Conservation (phyloP, 2,797 vertebrate genomes). For the Tarsius wallacei region DNA sequence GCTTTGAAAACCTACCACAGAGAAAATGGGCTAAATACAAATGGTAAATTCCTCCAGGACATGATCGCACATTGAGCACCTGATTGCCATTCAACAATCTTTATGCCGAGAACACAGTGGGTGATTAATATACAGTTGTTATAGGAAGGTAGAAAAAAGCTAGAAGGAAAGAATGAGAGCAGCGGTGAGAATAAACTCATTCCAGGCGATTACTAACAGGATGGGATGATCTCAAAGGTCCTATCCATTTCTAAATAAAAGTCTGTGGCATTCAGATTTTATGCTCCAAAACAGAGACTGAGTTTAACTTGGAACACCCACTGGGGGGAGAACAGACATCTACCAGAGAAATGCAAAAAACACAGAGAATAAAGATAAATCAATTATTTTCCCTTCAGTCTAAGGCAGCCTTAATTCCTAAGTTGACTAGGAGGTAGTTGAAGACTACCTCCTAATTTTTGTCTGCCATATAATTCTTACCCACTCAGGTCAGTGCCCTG, state of each 20-base stretch:
- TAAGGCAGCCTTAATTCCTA: conserved; percentile 26
- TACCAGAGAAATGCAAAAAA: not conserved
- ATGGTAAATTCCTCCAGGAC: conserved; percentile 54
- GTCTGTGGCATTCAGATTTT: not conserved
- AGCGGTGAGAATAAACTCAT: not conserved
- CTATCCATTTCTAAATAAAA: conserved; percentile 44
- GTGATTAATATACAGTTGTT: conserved; percentile 68
- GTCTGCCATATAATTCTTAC: not conserved
- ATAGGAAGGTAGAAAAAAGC: not conserved
- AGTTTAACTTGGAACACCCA: not conserved
- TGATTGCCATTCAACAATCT: conserved; percentile 68
- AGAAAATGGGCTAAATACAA: conserved; percentile 73
- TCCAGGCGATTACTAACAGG: not conserved
- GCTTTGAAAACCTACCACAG: conserved; percentile 78
- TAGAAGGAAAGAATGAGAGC: not conserved
- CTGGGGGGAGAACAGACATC: not conserved
- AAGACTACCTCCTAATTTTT: not conserved
- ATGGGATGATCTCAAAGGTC: not conserved
- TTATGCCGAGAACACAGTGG: not conserved
- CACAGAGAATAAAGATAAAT: conserved; percentile 13
- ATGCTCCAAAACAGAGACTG: not conserved
- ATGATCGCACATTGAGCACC: conserved; percentile 51
- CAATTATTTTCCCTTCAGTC: not conserved
- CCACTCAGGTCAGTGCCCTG: not conserved
- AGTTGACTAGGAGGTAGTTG: not conserved